These are phyloP conservation scores for Diglossa cyanea DNA, from an alignment of 2,797 vertebrate species.

Conservation along the genomic window DNA sequence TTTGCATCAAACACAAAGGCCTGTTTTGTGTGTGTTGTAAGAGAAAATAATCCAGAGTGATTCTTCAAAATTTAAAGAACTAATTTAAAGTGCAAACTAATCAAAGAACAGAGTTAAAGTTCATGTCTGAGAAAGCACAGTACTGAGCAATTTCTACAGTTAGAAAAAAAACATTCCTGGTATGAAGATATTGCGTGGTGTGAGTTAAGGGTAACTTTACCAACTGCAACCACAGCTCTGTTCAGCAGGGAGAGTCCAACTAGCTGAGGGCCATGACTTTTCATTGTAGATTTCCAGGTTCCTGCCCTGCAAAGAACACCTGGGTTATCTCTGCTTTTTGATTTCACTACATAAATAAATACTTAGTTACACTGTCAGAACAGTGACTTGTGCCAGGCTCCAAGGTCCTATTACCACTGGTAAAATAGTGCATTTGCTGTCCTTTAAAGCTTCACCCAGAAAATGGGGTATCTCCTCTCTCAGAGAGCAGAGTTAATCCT, in stretches of 20 bases:
- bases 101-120: neutral
- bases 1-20: neutral
- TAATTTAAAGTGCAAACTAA: neutral
- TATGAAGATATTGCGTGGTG: neutral
- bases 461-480: neutral
- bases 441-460: neutral
- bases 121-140: neutral
- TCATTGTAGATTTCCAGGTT: neutral
- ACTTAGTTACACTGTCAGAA: conserved; percentile 51
- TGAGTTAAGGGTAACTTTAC: neutral
- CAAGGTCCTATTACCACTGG: neutral
- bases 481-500: neutral
- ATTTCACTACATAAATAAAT: conserved; percentile 58
- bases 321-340: conserved; percentile 55
- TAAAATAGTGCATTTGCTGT: neutral
- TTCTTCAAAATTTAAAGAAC: neutral
- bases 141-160: neutral
- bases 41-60: neutral
- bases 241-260: neutral
- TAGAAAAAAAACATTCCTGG: neutral
- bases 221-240: neutral
- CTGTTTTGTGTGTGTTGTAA: neutral
- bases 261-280: neutral
- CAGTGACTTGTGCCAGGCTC: neutral
- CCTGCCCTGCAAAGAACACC: neutral